A percentile compares a stretch with the other conserved stretches of the same genome.
Conservation (phyloP, 1,140 invertebrate genomes). For the Matsumurasca onukii region DNA sequence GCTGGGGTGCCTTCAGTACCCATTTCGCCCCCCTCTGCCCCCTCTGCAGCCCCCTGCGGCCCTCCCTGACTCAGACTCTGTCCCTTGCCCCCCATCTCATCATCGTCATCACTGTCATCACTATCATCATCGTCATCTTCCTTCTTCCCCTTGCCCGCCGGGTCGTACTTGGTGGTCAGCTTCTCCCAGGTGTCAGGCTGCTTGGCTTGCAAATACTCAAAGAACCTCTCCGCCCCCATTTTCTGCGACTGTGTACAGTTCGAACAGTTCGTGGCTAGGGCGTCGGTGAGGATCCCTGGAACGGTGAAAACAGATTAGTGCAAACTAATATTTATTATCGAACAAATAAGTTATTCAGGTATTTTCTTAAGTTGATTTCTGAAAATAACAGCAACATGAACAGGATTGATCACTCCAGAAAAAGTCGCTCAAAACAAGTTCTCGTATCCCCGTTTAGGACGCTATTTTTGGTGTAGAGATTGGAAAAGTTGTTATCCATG, state of each 20-base stretch:
- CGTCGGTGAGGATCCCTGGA: conserved; percentile 8
- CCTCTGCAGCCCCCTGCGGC: neutral
- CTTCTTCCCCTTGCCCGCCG: neutral
- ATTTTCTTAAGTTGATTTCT: no score
- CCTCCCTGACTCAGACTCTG: neutral
- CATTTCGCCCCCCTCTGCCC: no score
- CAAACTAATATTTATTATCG: no score
- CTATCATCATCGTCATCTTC: neutral
- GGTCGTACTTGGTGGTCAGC: neutral
- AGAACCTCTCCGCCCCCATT: neutral
- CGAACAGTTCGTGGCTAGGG: neutral
- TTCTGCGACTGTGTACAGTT: neutral
- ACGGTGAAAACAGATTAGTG: no score
- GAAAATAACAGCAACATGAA: no score
- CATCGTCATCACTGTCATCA: conserved; percentile 10
- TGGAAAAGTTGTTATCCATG: no score
- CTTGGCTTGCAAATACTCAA: neutral
- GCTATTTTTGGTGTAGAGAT: no score
- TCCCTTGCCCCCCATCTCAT: neutral
- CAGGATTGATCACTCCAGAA: no score
- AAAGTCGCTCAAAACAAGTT: no score
- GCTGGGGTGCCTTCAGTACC: no score
- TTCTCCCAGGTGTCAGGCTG: neutral
- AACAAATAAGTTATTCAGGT: no score
- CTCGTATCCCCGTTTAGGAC: no score